These are phyloP conservation scores for Mormyrus proboscirostris DNA, from an alignment of 2,797 vertebrate genomes.

Conservation along the genomic window DNA sequence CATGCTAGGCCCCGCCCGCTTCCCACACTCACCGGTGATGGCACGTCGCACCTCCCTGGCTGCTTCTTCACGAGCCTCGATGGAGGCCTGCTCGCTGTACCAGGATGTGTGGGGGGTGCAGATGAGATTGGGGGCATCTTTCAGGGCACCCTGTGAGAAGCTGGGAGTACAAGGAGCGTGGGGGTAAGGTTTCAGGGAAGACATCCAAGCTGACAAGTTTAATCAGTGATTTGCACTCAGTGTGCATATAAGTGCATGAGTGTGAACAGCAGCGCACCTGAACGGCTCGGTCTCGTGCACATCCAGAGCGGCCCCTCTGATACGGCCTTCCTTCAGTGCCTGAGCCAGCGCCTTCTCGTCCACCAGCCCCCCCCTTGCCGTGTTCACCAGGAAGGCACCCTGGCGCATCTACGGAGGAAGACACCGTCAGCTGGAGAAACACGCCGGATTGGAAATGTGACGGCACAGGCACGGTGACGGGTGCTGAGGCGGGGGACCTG, in stretches of 20 bases:
- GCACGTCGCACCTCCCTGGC: conserved; percentile 81
- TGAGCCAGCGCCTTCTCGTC: conserved; percentile 82
- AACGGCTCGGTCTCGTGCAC: conserved; percentile 83
- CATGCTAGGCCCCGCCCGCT: neutral
- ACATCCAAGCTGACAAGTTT: neutral
- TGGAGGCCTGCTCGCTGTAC: conserved; percentile 85
- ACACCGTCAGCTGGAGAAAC: neutral
- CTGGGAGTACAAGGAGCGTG: conserved; percentile 39
- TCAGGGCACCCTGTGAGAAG: conserved; percentile 78
- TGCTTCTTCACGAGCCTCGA: conserved; percentile 80
- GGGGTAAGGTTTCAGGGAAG: neutral
- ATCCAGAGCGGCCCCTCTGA: conserved; percentile 79
- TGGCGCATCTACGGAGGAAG: conserved; percentile 72
- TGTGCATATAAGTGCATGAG: neutral
- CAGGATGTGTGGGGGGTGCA: conserved; percentile 84
- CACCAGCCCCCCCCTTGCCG: conserved; percentile 77
- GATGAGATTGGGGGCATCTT: conserved; percentile 82
- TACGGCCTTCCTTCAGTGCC: conserved; percentile 80
- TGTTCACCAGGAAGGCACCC: conserved; percentile 82
- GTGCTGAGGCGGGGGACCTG: conserved; percentile 54
- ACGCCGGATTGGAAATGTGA: neutral
- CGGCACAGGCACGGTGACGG: neutral
- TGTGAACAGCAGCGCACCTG: conserved; percentile 53
- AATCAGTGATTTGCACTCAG: neutral
- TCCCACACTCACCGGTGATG: conserved; percentile 65